Percentiles rank a stretch among this genome's conserved stretches.
Evolutionary conservation across 1,140 invertebrate genomes (phyloP).

Genomic region (Gonioctena quinquepunctata): DNA sequence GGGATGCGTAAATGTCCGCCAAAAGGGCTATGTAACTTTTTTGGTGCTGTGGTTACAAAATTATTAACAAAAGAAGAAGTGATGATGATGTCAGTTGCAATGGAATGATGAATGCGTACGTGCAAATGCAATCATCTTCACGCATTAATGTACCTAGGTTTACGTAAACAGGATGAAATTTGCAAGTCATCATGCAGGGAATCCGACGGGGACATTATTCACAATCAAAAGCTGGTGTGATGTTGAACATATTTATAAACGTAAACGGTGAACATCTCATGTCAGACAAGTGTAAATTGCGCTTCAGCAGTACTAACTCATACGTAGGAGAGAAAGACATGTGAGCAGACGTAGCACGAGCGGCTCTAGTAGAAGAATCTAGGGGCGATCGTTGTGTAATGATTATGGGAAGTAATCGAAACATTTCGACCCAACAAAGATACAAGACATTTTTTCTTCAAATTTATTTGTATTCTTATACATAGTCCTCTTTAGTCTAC

Average conservation of each 20-base stretch:
- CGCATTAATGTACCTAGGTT: not conserved
- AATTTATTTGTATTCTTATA: no score
- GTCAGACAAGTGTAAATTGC: constrained; percentile 10
- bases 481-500: no score
- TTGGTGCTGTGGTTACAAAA: no score
- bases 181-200: not conserved
- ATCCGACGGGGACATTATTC: not conserved
- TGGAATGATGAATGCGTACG: not conserved
- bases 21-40: no score
- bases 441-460: no score
- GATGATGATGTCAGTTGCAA: no score
- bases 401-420: no score
- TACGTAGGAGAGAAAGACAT: not conserved
- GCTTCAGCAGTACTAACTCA: not conserved
- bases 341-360: not conserved
- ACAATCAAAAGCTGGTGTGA: not conserved
- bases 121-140: not conserved
- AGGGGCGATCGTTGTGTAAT: no score
- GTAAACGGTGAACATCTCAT: not conserved
- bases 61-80: no score
- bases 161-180: not conserved
- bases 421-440: no score
- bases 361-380: no score
- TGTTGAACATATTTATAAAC: not conserved
- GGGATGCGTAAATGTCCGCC: no score